Evolutionary conservation across 2,113 vertebrate species (phyloP), one percentile per base, ranked within the genome.

Genomic region (Neolamprologus hecqui): DNA sequence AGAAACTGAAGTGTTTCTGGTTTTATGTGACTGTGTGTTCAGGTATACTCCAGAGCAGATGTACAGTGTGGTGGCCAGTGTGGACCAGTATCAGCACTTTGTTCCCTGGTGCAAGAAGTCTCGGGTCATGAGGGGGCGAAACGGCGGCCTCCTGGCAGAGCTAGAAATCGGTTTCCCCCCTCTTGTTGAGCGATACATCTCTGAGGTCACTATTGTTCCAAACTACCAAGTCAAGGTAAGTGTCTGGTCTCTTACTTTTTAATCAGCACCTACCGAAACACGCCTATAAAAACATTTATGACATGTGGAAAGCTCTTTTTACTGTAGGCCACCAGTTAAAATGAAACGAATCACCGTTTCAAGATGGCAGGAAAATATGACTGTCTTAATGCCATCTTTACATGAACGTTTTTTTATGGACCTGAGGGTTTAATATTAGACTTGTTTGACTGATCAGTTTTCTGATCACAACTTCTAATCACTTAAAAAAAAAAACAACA

Each of bases 61-160:
- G 88, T 97, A 96, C 83, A 86, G 47, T 1, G 82, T 97, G 49
- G 97, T 97, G 77, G 94, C 96, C 5, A 82, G 81, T 5, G 94
- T 97, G 40, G 95, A 96, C 17, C 91, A 95, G 79, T 97, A 97
- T 94, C 90, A 91, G 75, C 83, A 94, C 17, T 97, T 97, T 73
- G 96, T 97, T 21, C 97, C 97, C 8, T 97, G 97, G 97, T 97
- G 97, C 85, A 97, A 93, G 60, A 92, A 92, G 68, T 97, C 96
- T 35, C 95, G 84, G 12, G 79, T 96, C 26, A 53, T 91, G 5
- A 95, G 82, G 79, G 65, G 75, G 17, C 54, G 5, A 9, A 94
- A 93, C 3, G 81, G 91, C 0, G 33, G 87, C 10, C 37, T 94
- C 19, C 81, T 5, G 60, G 97, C 96, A 0, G 93, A 95, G 60